These are phyloP conservation scores for Campopleginae sp. DNA, from an alignment of 2,888 invertebrate genomes.

Conservation along the genomic window DNA sequence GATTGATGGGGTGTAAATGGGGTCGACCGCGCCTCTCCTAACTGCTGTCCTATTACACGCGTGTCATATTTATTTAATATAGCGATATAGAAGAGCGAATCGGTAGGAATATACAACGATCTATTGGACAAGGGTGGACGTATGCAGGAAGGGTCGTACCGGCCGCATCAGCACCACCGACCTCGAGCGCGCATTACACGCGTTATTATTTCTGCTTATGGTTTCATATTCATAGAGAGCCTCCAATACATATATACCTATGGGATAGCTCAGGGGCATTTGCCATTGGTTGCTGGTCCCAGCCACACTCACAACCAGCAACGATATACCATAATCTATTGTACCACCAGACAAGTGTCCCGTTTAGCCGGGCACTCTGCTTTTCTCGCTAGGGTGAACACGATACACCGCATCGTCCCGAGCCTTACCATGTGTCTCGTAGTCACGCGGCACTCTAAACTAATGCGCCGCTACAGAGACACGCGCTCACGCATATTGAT, in stretches of 20 bases:
- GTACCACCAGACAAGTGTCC: slow-evolving; percentile 76
- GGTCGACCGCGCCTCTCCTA: slow-evolving; percentile 79
- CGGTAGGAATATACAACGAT: slow-evolving; percentile 8
- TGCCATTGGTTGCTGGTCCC: slow-evolving; percentile 52
- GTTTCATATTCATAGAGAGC: slow-evolving; percentile 60
- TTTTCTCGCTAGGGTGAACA: slow-evolving; percentile 78
- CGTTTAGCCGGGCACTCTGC: slow-evolving; percentile 77
- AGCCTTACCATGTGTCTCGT: slow-evolving; percentile 45
- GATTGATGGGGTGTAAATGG: slow-evolving; percentile 82
- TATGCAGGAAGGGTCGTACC: neutral
- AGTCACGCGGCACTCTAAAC: slow-evolving; percentile 56
- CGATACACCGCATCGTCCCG: slow-evolving; percentile 73
- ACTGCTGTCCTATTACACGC: slow-evolving; percentile 78
- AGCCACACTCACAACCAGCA: slow-evolving; percentile 60
- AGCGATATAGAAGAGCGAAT: slow-evolving; percentile 62
- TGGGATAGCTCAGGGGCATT: slow-evolving; percentile 36
- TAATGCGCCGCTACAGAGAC: slow-evolving; percentile 24
- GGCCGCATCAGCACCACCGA: neutral
- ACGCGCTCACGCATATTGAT: neutral
- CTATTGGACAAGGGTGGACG: slow-evolving; percentile 29
- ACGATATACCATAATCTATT: slow-evolving; percentile 69
- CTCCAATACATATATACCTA: neutral
- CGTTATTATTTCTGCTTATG: slow-evolving; percentile 82
- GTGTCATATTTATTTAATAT: slow-evolving; percentile 84
- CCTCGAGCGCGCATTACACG: slow-evolving; percentile 76